phyloP scores from a whole-genome alignment of 2,888 invertebrate species.

The Cryptocephalus primarius region DNA sequence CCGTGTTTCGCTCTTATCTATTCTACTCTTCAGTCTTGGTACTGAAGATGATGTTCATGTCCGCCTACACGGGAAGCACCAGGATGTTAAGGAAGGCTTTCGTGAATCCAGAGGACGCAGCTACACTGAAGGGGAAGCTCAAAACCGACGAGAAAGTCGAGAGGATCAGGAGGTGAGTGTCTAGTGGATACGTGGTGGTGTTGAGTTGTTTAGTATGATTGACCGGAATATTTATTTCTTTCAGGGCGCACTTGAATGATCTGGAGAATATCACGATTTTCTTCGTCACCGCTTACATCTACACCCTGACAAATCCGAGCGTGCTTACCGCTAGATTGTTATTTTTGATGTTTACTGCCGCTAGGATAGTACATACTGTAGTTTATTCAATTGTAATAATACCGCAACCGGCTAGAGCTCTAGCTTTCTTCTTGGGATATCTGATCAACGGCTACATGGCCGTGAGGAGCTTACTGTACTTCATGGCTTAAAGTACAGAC shows the following conservation, averaged over 20 bases:
- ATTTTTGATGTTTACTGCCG: constrained; percentile 15
- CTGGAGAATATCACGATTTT: constrained; percentile 58
- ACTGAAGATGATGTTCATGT: constrained; percentile 35
- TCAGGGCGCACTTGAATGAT: constrained; percentile 57
- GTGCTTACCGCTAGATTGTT: constrained; percentile 35
- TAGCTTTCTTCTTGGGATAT: constrained; percentile 20
- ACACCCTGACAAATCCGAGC: constrained; percentile 46
- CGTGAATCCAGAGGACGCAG: constrained; percentile 40
- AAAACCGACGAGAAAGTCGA: constrained; percentile 37
- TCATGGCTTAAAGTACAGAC: constrained; percentile 1
- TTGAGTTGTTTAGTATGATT: neutral
- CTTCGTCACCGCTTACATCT: constrained; percentile 47
- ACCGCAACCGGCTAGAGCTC: constrained; percentile 26
- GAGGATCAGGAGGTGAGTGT: constrained; percentile 33
- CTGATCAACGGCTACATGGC: constrained; percentile 28
- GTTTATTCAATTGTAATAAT: constrained; percentile 25
- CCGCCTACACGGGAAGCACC: constrained; percentile 28
- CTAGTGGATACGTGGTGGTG: neutral
- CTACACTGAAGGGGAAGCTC: constrained; percentile 21
- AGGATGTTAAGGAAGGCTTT: constrained; percentile 37
- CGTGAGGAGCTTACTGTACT: constrained; percentile 13
- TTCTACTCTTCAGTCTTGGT: constrained; percentile 30
- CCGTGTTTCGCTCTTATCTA: constrained; percentile 28
- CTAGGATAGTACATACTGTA: constrained; percentile 23
- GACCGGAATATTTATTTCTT: constrained; percentile 13